Evolutionary conservation across 2,888 invertebrate species (phyloP), one percentile per base, ranked within the genome.

Genomic region (Hedya salicella): DNA sequence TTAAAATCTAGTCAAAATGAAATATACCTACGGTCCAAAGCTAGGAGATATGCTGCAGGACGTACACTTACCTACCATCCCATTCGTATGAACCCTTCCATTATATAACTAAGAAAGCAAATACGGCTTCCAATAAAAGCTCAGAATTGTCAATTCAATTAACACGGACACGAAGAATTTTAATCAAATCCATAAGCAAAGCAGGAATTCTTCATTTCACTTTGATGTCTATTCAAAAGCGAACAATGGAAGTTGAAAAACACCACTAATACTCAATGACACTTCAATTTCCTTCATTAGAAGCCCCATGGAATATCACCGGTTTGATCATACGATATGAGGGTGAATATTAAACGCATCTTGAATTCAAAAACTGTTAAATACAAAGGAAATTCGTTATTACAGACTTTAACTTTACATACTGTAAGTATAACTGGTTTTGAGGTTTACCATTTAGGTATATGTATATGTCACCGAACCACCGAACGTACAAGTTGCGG

Each of bases 241-340:
- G 48, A 68, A 68, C 63, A 63, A 68, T 63, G 19, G 69, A 63
- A 76, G 76, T 75, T 81, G 77, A 86, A 87, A 87, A 86, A 82
- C 81, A 79, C 76, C 76, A 77, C 77, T 68, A 68, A 46, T 68
- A 19, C 69, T 75, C 61, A 70, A 85, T 78, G 78, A 65, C 75
- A 64, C 87, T 87, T 79, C 80, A 85, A 86, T 84, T 86, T 85
- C 78, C 78, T 79, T 85, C 81, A 82, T 87, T 87, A 86, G 80
- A 76, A 68, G 72, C 73, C 71, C 68, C 74, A 68, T 69, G 72
- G 80, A 78, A 80, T 80, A 82, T 72, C 73, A 68, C 62, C 67
- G 72, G 79, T 80, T 83, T 82, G 80, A 83, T 83, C 80, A 74
- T 76, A 63, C 64, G 14, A n/a, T 25, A 59, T 50, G 70, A 79